Base-by-base conservation (phyloP, 2,797 vertebrate genomes). In the Galaxias olidus region DNA sequence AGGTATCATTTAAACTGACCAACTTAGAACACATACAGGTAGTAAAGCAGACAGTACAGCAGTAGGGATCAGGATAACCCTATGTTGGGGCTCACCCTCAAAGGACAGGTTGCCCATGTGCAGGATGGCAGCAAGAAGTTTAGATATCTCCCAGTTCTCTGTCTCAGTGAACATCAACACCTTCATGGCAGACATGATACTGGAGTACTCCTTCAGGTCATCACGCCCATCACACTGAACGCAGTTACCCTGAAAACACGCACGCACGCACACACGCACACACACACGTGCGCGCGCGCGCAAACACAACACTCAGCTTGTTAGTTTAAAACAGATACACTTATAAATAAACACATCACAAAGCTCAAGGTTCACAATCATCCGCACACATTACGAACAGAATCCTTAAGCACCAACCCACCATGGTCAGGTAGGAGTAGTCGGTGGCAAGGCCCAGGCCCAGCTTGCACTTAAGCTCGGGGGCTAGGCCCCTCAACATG, bases 151-250 rank as follows among this genome's bases (percentile, higher is more conserved):
- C 95, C 95, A 96, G 89, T 92, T 96, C 87, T 99, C 97, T 0
- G 94, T 98, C 84, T 98, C 95, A 0, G 95, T 96, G 74, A 99
- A 99, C 96, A 98, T 97, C 4, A 99, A 94, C 50, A 99, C 90
- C 87, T 97, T 98, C 97, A 99, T 98, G 40, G 97, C 97, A 0
- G 96, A 96, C 70, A 94, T 88, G 85, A 99, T 98, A 73, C 95
- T 97, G 79, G 96, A 95, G 0, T 98, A 99, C 70, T 98, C 97
- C 13, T 92, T 94, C 77, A 93, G 94, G 66, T 99, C 97, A 1
- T 98, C 91, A 0, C 97, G 93, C 14, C 96, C 96, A 0, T 98
- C 96, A 0, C 97, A 99, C 72, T 90, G 85, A 0, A 93, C 96
- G 71, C 97, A 98, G 69, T 93, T 92, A 13, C 97, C 97, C 97